These are phyloP conservation scores for Asteroscopus sphinx DNA, from an alignment of 2,888 invertebrate species.

Conservation along the genomic window DNA sequence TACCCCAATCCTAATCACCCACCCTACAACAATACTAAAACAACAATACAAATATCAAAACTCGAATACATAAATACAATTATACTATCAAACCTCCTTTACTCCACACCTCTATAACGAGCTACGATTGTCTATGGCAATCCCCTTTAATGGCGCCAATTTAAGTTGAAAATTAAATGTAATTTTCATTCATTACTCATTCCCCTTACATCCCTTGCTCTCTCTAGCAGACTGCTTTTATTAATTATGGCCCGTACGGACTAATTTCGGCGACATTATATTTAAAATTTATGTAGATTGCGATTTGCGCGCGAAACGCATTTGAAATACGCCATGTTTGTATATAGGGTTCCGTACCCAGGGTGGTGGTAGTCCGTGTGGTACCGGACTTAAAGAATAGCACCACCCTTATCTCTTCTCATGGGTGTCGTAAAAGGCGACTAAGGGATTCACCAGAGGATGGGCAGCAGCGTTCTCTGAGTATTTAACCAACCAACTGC, in stretches of 20 bases:
- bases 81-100: conserved; percentile 47
- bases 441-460: too few relatives aligned
- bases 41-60: conserved; percentile 19
- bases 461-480: too few relatives aligned
- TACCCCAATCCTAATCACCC: neutral
- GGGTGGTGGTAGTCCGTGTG: too few relatives aligned
- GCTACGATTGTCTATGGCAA: conserved; percentile 54
- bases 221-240: conserved; percentile 56
- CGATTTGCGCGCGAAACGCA: conserved; percentile 67
- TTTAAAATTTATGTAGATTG: conserved; percentile 70
- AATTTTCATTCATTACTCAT: conserved; percentile 60
- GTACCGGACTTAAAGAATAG: too few relatives aligned
- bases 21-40: neutral
- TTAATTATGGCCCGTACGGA: conserved; percentile 60
- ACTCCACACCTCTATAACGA: conserved; percentile 50
- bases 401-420: too few relatives aligned
- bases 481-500: too few relatives aligned
- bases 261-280: conserved; percentile 72
- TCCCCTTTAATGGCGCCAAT: conserved; percentile 59
- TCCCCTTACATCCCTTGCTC: conserved; percentile 36
- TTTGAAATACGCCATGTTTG: conserved; percentile 48
- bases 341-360: conserved; percentile 13
- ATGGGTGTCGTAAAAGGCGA: too few relatives aligned
- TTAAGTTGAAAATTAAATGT: conserved; percentile 58
- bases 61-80: conserved; percentile 33